phyloP scores from a whole-genome alignment of 2,797 vertebrate species.

The Prionace glauca region DNA sequence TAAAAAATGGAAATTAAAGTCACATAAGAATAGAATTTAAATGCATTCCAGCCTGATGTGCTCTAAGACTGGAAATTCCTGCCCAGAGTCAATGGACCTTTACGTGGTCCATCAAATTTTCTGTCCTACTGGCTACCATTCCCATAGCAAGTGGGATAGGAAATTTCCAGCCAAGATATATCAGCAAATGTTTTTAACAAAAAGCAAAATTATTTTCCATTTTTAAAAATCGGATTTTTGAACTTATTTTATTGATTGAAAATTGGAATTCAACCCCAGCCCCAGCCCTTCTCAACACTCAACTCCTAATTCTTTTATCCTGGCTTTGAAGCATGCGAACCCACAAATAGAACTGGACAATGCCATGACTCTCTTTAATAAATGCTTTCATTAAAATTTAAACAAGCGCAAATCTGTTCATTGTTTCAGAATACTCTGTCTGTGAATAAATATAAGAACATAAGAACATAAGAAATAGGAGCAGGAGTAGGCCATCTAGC shows the following conservation, averaged over 20 bases:
- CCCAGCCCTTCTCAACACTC: not conserved
- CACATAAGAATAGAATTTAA: not conserved
- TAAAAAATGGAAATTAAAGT: not conserved
- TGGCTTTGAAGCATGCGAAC: not conserved
- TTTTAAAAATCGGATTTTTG: not conserved
- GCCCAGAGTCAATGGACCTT: no score
- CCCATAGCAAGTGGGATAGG: no score
- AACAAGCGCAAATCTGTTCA: not conserved
- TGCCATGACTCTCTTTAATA: not conserved
- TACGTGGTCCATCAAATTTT: no score
- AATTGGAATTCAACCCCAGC: not conserved
- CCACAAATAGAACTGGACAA: not conserved
- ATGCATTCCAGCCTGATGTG: not conserved
- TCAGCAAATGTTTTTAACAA: not conserved
- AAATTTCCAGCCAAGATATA: not conserved
- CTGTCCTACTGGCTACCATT: no score
- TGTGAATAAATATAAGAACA: not conserved
- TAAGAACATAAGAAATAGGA: no score
- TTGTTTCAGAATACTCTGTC: not conserved
- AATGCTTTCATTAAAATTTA: not conserved
- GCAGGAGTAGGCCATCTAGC: no score
- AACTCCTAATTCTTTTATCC: not conserved
- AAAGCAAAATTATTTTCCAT: not conserved
- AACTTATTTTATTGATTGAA: not conserved
- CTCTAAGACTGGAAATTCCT: no score